Conservation (phyloP, 2,888 invertebrate genomes). For the Beris morrisii region DNA sequence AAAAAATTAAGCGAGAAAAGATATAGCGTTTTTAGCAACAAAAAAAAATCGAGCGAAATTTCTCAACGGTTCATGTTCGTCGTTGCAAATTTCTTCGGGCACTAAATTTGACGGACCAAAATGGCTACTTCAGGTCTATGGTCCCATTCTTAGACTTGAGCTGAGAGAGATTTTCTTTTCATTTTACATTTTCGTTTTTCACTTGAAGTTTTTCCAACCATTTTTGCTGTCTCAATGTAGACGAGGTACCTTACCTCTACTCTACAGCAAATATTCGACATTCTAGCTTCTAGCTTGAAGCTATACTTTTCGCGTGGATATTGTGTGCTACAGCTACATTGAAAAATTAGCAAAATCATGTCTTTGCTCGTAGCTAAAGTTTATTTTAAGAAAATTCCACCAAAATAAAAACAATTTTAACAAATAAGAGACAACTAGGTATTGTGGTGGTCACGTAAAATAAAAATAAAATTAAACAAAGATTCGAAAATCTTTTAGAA, state of each 20-base stretch:
- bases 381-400: constrained; percentile 26
- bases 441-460: constrained; percentile 15
- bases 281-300: too few relatives aligned
- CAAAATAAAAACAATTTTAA: constrained; percentile 10
- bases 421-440: not conserved
- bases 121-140: not conserved
- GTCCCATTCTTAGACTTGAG: constrained; percentile 7
- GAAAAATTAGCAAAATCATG: not conserved
- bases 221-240: too few relatives aligned
- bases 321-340: too few relatives aligned
- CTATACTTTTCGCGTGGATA: too few relatives aligned
- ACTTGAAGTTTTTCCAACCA: too few relatives aligned
- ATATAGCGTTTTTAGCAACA: not conserved
- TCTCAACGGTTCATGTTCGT: constrained; percentile 45
- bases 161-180: too few relatives aligned
- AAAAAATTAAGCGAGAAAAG: constrained; percentile 34
- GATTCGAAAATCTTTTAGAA: too few relatives aligned
- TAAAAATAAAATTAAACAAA: not conserved
- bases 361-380: not conserved
- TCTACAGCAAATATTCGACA: too few relatives aligned
- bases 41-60: constrained; percentile 12
- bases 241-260: too few relatives aligned
- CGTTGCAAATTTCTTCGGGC: constrained; percentile 54
- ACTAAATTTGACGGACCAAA: constrained; percentile 44
- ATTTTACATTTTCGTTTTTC: too few relatives aligned